Percentiles rank a stretch among this genome's conserved stretches.
These are phyloP conservation scores for Hoplostethus mediterraneus DNA, from an alignment of 2,797 vertebrate genomes.

Conservation along the genomic window DNA sequence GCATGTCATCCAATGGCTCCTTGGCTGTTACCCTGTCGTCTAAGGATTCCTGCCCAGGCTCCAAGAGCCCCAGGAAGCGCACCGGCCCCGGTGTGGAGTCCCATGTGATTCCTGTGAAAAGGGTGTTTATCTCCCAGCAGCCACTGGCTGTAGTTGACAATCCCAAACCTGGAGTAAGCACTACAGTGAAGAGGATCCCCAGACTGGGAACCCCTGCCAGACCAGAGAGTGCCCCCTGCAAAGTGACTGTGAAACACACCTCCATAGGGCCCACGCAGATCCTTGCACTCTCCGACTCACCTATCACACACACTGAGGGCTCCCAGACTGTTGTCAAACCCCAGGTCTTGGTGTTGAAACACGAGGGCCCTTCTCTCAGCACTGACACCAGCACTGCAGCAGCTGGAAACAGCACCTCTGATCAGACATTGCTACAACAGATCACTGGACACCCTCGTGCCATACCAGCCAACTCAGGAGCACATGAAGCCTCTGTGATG, in stretches of 20 bases:
- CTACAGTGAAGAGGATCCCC: slow-evolving; percentile 86
- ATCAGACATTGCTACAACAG: slow-evolving; percentile 89
- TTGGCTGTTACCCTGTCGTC: slow-evolving; percentile 70
- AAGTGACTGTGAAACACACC: slow-evolving; percentile 84
- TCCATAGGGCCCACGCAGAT: slow-evolving; percentile 82
- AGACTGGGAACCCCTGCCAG: slow-evolving; percentile 85
- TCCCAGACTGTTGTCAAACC: slow-evolving; percentile 83
- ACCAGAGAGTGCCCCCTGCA: slow-evolving; percentile 88
- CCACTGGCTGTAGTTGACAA: slow-evolving; percentile 80
- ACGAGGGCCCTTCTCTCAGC: slow-evolving; percentile 80
- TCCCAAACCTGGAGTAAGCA: slow-evolving; percentile 81
- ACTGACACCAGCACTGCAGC: slow-evolving; percentile 70
- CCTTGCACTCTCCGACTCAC: slow-evolving; percentile 87
- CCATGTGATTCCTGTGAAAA: slow-evolving; percentile 94
- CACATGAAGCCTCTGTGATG: slow-evolving; percentile 87
- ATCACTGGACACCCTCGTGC: slow-evolving; percentile 88
- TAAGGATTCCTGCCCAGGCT: slow-evolving; percentile 87
- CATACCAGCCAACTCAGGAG: slow-evolving; percentile 86
- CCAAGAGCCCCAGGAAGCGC: slow-evolving; percentile 94
- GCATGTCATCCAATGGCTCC: slow-evolving; percentile 85
- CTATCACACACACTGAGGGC: slow-evolving; percentile 77
- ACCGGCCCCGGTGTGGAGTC: slow-evolving; percentile 87
- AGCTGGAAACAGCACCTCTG: slow-evolving; percentile 81
- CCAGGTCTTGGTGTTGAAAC: slow-evolving; percentile 84
- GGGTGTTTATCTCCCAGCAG: slow-evolving; percentile 93